Conservation (phyloP, 2,888 invertebrate species). For the Troides oblongomaculatus region DNA sequence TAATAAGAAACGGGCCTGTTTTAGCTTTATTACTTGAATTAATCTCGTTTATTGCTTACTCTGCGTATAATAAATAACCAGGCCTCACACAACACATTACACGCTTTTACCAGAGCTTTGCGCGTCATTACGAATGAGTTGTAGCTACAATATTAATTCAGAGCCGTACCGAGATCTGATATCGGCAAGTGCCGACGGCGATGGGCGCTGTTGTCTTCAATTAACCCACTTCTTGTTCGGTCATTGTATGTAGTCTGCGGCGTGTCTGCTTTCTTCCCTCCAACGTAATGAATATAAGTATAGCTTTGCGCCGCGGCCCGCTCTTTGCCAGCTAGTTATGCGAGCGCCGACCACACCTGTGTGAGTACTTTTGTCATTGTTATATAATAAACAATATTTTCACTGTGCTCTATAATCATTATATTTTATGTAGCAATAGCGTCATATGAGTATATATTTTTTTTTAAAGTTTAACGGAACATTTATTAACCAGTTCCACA, state of each 20-base stretch:
- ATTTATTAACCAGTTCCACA: too few species aligned
- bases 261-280: constrained; percentile 76
- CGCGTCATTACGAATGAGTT: constrained; percentile 23
- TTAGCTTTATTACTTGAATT: too few species aligned
- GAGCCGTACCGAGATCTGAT: constrained; percentile 57
- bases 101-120: constrained; percentile 17
- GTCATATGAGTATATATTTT: neutral
- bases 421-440: neutral
- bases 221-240: constrained; percentile 70
- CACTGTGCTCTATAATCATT: neutral
- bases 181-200: constrained; percentile 56
- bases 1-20: neutral
- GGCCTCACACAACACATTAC: constrained; percentile 6
- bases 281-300: constrained; percentile 60
- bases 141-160: constrained; percentile 39
- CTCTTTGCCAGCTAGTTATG: constrained; percentile 61
- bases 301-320: constrained; percentile 51
- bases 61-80: constrained; percentile 7
- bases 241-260: constrained; percentile 71
- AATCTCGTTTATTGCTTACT: neutral
- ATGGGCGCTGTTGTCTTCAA: constrained; percentile 69
- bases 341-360: constrained; percentile 47
- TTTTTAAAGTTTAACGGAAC: neutral
- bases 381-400: constrained; percentile 14
- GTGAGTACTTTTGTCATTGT: constrained; percentile 35